Evolutionary conservation across 2,113 vertebrate species (phyloP).

Genomic region (Tragelaphus scriptus): DNA sequence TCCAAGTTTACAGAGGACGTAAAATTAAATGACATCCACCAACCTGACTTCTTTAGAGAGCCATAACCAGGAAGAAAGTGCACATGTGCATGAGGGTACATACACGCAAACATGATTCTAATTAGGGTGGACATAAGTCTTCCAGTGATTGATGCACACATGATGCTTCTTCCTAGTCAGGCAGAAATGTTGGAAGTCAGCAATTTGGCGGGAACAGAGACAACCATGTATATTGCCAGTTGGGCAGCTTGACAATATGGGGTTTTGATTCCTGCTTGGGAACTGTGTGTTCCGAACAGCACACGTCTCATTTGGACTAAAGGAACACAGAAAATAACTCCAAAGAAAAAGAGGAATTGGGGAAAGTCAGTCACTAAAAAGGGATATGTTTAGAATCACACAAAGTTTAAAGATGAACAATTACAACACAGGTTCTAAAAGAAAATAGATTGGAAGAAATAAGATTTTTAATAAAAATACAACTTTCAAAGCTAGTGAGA

Average conservation of each 20-base stretch:
- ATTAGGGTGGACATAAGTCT: background rate
- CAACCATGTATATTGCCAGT: slow-evolving; percentile 45
- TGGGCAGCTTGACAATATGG: slow-evolving; percentile 56
- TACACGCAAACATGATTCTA: background rate
- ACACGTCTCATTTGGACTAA: background rate
- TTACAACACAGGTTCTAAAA: background rate
- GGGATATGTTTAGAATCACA: background rate
- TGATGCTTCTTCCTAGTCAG: slow-evolving; percentile 32
- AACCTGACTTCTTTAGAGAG: slow-evolving; percentile 15
- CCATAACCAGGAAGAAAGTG: background rate
- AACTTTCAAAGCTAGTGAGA: background rate
- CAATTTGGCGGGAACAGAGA: slow-evolving; percentile 48
- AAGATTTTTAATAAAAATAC: background rate
- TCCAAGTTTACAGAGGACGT: slow-evolving; percentile 26
- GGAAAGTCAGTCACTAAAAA: background rate
- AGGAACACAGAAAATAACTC: slow-evolving; percentile 19
- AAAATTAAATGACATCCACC: slow-evolving; percentile 42
- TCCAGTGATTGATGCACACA: background rate
- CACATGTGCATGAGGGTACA: background rate
- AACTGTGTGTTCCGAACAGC: slow-evolving; percentile 52
- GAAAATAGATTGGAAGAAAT: background rate
- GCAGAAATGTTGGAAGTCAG: slow-evolving; percentile 65
- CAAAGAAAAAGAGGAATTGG: background rate
- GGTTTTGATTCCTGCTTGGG: slow-evolving; percentile 45
- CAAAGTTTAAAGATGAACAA: background rate